A percentile compares a stretch with the other conserved stretches of the same genome.
Conservation (phyloP, 2,888 invertebrate genomes). For the Cylloceria caligata region DNA sequence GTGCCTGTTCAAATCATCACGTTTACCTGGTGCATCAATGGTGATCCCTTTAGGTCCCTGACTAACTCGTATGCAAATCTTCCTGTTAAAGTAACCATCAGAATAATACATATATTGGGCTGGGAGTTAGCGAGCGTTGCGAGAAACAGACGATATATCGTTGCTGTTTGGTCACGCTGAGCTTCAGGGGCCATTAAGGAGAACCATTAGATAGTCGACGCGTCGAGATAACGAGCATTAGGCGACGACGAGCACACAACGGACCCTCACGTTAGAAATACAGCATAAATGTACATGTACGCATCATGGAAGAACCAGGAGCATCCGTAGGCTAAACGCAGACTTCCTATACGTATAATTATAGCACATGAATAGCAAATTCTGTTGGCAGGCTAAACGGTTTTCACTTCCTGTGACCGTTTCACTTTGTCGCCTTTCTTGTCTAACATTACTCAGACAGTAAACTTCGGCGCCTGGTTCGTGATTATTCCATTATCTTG, state of each 20-base stretch:
- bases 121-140: constrained; percentile 68
- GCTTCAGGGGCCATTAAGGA: constrained; percentile 80
- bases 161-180: constrained; percentile 69
- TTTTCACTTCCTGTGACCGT: constrained; percentile 60
- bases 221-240: constrained; percentile 85
- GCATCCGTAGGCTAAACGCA: constrained; percentile 40
- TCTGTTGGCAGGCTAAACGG: constrained; percentile 59
- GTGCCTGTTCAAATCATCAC: not conserved
- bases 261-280: constrained; percentile 72
- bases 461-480: not conserved
- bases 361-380: constrained; percentile 59
- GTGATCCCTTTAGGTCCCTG: constrained; percentile 33
- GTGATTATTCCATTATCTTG: constrained; percentile 1
- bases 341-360: constrained; percentile 46
- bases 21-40: constrained; percentile 1
- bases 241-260: constrained; percentile 75
- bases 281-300: constrained; percentile 65
- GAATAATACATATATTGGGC: constrained; percentile 78
- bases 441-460: not conserved
- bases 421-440: constrained; percentile 47
- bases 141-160: constrained; percentile 83
- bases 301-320: constrained; percentile 42
- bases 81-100: constrained; percentile 80
- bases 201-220: constrained; percentile 84
- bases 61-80: constrained; percentile 66